Evolutionary conservation across 2,113 vertebrate species (phyloP).

Genomic region (Girardinichthys multiradiatus): DNA sequence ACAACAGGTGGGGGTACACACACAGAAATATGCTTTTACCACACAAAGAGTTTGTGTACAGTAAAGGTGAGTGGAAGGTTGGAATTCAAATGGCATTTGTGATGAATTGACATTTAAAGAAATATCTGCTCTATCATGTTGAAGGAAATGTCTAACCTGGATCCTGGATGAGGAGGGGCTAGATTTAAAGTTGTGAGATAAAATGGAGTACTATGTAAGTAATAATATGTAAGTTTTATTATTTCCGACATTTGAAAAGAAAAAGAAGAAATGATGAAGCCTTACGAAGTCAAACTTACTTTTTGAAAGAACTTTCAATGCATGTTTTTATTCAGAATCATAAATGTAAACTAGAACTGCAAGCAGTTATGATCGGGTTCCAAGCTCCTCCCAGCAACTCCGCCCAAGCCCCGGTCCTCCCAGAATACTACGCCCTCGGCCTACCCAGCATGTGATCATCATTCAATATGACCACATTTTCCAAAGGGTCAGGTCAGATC

Average conservation of each 20-base stretch:
- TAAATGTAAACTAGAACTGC: too few species aligned
- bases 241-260: not conserved
- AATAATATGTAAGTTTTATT: not conserved
- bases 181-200: not conserved
- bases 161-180: constrained; percentile 1
- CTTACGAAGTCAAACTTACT: not conserved
- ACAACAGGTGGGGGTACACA: not conserved
- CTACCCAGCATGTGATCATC: too few species aligned
- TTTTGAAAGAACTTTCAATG: too few species aligned
- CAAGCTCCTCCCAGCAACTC: too few species aligned
- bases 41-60: constrained; percentile 36
- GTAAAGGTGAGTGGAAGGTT: constrained; percentile 9
- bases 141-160: constrained; percentile 48
- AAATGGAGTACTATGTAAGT: not conserved
- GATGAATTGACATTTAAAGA: constrained; percentile 73
- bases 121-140: constrained; percentile 56
- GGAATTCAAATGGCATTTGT: constrained; percentile 64
- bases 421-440: too few species aligned
- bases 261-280: not conserved
- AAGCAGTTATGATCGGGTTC: too few species aligned
- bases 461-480: too few species aligned
- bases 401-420: too few species aligned
- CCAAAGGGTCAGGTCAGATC: too few species aligned
- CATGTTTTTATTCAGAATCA: too few species aligned
- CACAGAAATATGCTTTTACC: constrained; percentile 22